Conservation (phyloP, 2,113 vertebrate species). For the Heterotilapia buettikoferi region DNA sequence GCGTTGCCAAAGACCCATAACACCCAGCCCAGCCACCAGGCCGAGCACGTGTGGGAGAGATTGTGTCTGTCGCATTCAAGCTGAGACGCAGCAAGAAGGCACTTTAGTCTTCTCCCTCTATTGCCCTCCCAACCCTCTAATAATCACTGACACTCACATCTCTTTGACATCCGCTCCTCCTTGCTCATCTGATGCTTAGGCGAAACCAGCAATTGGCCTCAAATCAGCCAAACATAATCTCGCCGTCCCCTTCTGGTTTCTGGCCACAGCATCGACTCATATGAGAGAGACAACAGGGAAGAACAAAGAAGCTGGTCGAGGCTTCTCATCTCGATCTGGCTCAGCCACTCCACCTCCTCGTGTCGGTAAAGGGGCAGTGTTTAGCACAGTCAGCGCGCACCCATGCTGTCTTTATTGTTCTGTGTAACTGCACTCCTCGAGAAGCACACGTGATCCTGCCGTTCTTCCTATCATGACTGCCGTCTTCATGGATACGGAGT, state of each 20-base stretch:
- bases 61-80: conserved; percentile 55
- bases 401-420: conserved; percentile 56
- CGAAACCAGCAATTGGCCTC: conserved; percentile 69
- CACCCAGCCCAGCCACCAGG: conserved; percentile 3
- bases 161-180: conserved; percentile 52
- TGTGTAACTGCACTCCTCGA: conserved; percentile 68
- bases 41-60: conserved; percentile 1
- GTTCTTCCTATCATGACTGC: background rate
- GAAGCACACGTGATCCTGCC: conserved; percentile 13
- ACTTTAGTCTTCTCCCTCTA: conserved; percentile 24
- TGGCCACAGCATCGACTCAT: background rate
- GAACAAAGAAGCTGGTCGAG: conserved; percentile 40
- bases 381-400: conserved; percentile 56
- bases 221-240: conserved; percentile 70
- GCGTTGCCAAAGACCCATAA: conserved; percentile 12
- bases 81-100: conserved; percentile 44
- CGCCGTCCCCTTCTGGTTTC: conserved; percentile 42
- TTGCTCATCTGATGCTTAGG: conserved; percentile 18
- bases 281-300: background rate
- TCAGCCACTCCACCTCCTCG: conserved; percentile 31
- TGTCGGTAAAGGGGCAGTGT: conserved; percentile 43
- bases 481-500: background rate
- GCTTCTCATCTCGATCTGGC: conserved; percentile 26
- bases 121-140: conserved; percentile 49
- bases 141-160: conserved; percentile 63